Evolutionary conservation across 2,797 vertebrate species (phyloP).

Genomic region (Parambassis ranga): DNA sequence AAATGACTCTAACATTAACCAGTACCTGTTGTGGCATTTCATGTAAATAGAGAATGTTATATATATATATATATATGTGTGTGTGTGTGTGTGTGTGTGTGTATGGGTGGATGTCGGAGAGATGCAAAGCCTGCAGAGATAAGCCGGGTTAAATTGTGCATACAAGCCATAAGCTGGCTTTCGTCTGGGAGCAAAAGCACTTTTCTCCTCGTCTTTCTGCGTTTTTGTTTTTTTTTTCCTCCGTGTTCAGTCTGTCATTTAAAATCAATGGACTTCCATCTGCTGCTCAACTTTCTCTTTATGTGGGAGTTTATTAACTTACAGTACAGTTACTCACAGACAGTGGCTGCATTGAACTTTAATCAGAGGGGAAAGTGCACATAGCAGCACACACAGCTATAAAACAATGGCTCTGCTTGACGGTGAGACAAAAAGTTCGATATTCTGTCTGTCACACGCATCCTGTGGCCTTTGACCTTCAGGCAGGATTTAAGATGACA

Average conservation of each 20-base stretch:
- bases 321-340: conserved; percentile 10
- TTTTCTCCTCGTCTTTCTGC: conserved; percentile 42
- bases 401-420: conserved; percentile 7
- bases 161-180: conserved; percentile 53
- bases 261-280: conserved; percentile 33
- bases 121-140: conserved; percentile 50
- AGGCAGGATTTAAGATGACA: too few relatives aligned
- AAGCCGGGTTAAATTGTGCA: conserved; percentile 60
- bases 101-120: background rate
- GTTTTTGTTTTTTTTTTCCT: conserved; percentile 19
- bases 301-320: conserved; percentile 10
- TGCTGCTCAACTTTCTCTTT: conserved; percentile 11
- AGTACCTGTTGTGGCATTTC: conserved; percentile 43
- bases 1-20: conserved; percentile 25
- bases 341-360: background rate
- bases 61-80: background rate
- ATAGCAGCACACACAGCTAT: background rate
- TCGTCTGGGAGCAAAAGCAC: conserved; percentile 32
- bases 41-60: conserved; percentile 35
- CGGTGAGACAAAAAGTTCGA: background rate
- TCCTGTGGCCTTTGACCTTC: too few relatives aligned
- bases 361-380: background rate
- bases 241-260: conserved; percentile 13
- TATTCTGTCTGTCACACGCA: background rate
- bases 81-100: background rate